Conservation (phyloP, 2,113 vertebrate genomes). For the Setophaga kirtlandii region DNA sequence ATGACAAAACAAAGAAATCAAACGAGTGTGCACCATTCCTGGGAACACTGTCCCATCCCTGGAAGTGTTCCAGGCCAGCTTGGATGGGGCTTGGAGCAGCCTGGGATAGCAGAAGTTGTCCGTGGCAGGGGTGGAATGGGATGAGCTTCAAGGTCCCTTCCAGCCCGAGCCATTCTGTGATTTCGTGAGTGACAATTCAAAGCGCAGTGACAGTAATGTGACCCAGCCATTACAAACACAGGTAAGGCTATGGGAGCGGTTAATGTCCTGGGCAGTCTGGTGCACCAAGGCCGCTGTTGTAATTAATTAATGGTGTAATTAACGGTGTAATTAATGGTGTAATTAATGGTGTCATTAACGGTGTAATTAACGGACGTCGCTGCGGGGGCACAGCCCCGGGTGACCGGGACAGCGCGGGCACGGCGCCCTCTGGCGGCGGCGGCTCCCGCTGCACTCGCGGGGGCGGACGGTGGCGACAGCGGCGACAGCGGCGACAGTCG, state of each 20-base stretch:
- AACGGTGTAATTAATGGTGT: neutral
- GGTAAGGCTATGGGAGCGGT: rapidly evolving
- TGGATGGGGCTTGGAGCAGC: neutral
- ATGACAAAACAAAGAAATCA: neutral
- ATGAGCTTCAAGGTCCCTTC: neutral
- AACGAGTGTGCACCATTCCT: neutral
- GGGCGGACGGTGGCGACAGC: rapidly evolving
- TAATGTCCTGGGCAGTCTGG: neutral
- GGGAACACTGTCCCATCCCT: neutral
- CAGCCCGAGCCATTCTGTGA: neutral
- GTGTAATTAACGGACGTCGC: neutral
- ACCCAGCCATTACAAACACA: rapidly evolving
- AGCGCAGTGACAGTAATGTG: rapidly evolving
- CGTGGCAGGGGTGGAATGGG: neutral
- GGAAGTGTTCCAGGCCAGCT: neutral
- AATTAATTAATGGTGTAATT: neutral
- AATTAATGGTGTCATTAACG: neutral
- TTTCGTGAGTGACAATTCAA: neutral
- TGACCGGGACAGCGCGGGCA: neutral
- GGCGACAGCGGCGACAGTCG: neutral
- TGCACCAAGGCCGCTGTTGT: neutral
- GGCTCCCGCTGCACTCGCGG: neutral
- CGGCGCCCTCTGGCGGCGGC: neutral
- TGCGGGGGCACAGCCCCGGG: neutral
- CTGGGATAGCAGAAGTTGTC: rapidly evolving